Evolutionary conservation across 2,113 vertebrate species (phyloP).

Genomic region (Ctenomys sociabilis): DNA sequence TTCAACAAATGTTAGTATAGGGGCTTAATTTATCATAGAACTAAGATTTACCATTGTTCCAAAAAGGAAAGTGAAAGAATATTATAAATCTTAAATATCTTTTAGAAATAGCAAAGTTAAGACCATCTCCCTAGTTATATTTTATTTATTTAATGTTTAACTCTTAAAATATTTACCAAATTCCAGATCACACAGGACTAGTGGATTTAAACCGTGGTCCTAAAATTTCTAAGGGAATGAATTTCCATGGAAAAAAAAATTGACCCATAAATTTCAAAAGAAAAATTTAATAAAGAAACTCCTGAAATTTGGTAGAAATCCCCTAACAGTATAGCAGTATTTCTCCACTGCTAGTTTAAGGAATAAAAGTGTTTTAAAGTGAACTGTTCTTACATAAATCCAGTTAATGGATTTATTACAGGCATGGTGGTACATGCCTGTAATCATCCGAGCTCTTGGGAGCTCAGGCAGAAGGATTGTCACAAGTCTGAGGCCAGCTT

Average conservation of each 20-base stretch:
- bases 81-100: neutral
- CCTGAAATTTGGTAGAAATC: conserved; percentile 22
- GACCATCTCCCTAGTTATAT: neutral
- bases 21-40: conserved; percentile 29
- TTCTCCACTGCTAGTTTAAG: neutral
- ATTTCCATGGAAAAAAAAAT: neutral
- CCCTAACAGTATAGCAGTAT: neutral
- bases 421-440: neutral
- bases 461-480: neutral
- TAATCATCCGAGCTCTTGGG: neutral
- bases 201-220: conserved; percentile 6
- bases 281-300: conserved; percentile 51
- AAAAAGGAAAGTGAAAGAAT: conserved; percentile 8
- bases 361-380: neutral
- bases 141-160: neutral
- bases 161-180: conserved; percentile 5
- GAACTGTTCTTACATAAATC: conserved; percentile 41
- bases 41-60: neutral
- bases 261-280: conserved; percentile 48
- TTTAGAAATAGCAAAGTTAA: neutral
- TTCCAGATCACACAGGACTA: neutral
- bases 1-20: neutral
- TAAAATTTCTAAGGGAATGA: conserved; percentile 40
- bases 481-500: neutral
- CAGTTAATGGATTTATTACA: neutral